A percentile compares a stretch with the other conserved stretches of the same genome.
phyloP scores from a whole-genome alignment of 2,113 vertebrate species.

The Azemiops feae region DNA sequence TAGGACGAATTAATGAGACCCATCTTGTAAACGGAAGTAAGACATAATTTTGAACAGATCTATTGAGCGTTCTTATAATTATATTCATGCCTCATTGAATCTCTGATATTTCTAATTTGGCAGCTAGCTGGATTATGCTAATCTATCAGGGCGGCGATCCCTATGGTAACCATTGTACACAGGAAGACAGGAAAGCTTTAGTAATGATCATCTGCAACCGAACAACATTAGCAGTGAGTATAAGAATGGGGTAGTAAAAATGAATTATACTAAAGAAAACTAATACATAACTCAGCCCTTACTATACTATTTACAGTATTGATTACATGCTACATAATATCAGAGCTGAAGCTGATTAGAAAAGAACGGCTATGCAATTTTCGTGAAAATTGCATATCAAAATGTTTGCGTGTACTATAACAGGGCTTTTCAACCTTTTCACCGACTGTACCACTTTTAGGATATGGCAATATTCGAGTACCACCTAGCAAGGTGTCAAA shows the following conservation, averaged over 20 bases:
- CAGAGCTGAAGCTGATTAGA: background rate
- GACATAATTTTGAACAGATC: slow-evolving; percentile 31
- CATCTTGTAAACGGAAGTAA: slow-evolving; percentile 85
- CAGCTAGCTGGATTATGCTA: slow-evolving; percentile 93
- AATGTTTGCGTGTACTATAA: background rate
- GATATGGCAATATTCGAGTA: too few relatives aligned
- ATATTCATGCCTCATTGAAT: background rate
- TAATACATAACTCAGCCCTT: background rate
- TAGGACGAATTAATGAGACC: slow-evolving; percentile 83
- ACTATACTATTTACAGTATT: background rate
- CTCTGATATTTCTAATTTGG: slow-evolving; percentile 23
- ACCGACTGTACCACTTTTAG: too few relatives aligned
- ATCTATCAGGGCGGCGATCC: slow-evolving; percentile 80
- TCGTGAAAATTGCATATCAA: background rate
- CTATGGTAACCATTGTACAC: slow-evolving; percentile 78
- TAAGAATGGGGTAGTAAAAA: background rate
- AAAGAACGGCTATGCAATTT: background rate
- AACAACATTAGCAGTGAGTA: slow-evolving; percentile 73
- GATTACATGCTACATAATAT: background rate
- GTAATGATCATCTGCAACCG: slow-evolving; percentile 91
- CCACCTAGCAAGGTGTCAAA: too few relatives aligned
- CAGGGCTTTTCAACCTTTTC: too few relatives aligned
- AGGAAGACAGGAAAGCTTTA: slow-evolving; percentile 78
- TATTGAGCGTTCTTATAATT: background rate
- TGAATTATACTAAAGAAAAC: background rate